These are phyloP conservation scores for Torymus texanus DNA, from an alignment of 2,888 invertebrate genomes.

Conservation along the genomic window DNA sequence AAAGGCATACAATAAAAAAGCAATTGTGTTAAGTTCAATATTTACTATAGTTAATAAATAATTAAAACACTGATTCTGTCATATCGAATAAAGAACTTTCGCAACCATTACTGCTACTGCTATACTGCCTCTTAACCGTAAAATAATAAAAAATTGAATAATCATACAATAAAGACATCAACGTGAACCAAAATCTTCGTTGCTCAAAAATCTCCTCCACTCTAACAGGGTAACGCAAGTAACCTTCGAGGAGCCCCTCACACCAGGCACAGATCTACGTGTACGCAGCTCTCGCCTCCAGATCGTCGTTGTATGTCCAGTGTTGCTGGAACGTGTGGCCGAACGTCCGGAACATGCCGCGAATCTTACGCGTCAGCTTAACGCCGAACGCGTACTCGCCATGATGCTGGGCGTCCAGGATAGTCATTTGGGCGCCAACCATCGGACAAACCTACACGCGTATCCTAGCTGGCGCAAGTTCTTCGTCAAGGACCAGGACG, in stretches of 20 bases:
- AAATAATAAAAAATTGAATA: no score
- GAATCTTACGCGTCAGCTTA: slow-evolving; percentile 79
- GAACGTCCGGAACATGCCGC: slow-evolving; percentile 77
- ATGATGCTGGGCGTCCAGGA: slow-evolving; percentile 89
- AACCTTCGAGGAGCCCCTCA: slow-evolving; percentile 82
- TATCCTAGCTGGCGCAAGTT: slow-evolving; percentile 89
- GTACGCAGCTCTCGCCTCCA: slow-evolving; percentile 84
- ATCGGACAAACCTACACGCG: slow-evolving; percentile 82
- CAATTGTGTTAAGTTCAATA: no score
- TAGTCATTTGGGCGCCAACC: slow-evolving; percentile 81
- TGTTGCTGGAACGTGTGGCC: slow-evolving; percentile 80
- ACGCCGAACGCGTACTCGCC: slow-evolving; percentile 85
- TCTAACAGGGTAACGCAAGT: slow-evolving; percentile 82
- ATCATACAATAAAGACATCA: no score
- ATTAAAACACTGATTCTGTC: no score
- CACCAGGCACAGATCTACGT: slow-evolving; percentile 77
- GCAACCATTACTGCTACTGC: no score
- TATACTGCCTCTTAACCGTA: no score
- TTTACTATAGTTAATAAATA: no score
- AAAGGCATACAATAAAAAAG: no score
- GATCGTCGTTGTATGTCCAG: slow-evolving; percentile 88
- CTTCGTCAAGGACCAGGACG: slow-evolving; percentile 88
- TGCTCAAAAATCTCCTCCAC: no score
- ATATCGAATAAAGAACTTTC: no score
- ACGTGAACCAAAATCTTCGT: no score